Percentiles rank a stretch among this genome's conserved stretches.
Evolutionary conservation across 2,888 invertebrate genomes (phyloP).

Genomic region (Allacma fusca): DNA sequence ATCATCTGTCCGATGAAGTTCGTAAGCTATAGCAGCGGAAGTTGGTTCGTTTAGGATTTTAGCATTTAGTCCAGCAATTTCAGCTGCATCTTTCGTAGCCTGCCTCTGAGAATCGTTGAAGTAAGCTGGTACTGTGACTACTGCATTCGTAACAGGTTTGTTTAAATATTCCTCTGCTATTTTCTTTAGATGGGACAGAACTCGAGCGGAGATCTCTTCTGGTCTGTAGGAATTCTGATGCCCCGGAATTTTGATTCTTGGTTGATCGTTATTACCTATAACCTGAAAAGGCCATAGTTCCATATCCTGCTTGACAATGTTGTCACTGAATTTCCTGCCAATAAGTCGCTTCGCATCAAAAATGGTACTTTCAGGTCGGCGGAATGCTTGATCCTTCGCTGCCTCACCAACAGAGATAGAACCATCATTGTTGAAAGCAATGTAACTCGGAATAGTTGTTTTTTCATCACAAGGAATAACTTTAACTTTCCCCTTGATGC

Average conservation of each 20-base stretch:
- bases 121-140: constrained; percentile 40
- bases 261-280: constrained; percentile 67
- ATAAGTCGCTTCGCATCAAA: constrained; percentile 86
- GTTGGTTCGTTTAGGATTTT: constrained; percentile 42
- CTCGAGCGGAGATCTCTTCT: constrained; percentile 34
- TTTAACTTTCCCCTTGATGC: constrained; percentile 15
- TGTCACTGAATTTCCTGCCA: constrained; percentile 80
- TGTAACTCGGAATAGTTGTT: constrained; percentile 48
- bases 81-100: constrained; percentile 36
- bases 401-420: constrained; percentile 67
- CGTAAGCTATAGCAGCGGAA: constrained; percentile 27
- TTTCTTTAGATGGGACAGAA: constrained; percentile 23
- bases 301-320: constrained; percentile 79
- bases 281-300: constrained; percentile 86
- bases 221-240: too few relatives aligned
- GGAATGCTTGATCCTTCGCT: constrained; percentile 62
- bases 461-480: constrained; percentile 17
- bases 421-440: constrained; percentile 39
- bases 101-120: constrained; percentile 36
- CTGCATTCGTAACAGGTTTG: constrained; percentile 8
- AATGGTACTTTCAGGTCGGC: constrained; percentile 80
- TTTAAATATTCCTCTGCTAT: constrained; percentile 28
- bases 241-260: background rate
- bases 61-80: constrained; percentile 29
- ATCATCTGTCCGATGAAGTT: constrained; percentile 26